These are phyloP conservation scores for Leucoptera coffeella DNA, from an alignment of 2,888 invertebrate genomes.

Conservation along the genomic window DNA sequence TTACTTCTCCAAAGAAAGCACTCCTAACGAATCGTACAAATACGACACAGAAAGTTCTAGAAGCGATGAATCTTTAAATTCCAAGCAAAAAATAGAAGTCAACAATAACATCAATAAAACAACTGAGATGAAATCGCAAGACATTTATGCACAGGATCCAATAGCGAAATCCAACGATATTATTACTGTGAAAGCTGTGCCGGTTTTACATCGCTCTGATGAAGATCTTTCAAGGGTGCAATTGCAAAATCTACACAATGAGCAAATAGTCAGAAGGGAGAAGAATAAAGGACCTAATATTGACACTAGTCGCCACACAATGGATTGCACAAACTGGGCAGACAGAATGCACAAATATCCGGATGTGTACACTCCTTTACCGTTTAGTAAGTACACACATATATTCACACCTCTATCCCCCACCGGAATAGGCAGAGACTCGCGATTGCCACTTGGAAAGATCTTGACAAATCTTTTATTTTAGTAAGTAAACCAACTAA, in stretches of 20 bases:
- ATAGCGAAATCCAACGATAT: constrained; percentile 1
- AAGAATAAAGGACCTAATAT: background rate
- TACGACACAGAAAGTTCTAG: constrained; percentile 28
- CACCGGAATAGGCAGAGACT: too few species aligned
- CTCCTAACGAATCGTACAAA: constrained; percentile 29
- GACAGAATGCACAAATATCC: constrained; percentile 56
- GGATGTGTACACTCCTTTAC: constrained; percentile 67
- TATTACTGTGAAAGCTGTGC: background rate
- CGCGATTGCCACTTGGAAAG: too few species aligned
- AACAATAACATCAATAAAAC: too few species aligned
- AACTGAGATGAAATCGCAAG: too few species aligned
- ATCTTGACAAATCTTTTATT: too few species aligned
- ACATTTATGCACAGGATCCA: constrained; percentile 9
- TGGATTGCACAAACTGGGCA: constrained; percentile 33
- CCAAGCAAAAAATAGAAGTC: too few species aligned
- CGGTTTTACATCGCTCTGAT: background rate
- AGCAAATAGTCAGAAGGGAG: background rate
- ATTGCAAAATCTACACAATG: background rate
- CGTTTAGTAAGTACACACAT: constrained; percentile 80
- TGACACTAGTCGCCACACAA: constrained; percentile 23
- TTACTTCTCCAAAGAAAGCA: constrained; percentile 39
- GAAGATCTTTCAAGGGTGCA: background rate
- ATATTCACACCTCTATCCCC: too few species aligned
- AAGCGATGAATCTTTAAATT: constrained; percentile 21
- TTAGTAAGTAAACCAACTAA: too few species aligned